A percentile compares a stretch with the other conserved stretches of the same genome.
Conservation (phyloP, 2,797 vertebrate species). For the Brachyalestes nurse region DNA sequence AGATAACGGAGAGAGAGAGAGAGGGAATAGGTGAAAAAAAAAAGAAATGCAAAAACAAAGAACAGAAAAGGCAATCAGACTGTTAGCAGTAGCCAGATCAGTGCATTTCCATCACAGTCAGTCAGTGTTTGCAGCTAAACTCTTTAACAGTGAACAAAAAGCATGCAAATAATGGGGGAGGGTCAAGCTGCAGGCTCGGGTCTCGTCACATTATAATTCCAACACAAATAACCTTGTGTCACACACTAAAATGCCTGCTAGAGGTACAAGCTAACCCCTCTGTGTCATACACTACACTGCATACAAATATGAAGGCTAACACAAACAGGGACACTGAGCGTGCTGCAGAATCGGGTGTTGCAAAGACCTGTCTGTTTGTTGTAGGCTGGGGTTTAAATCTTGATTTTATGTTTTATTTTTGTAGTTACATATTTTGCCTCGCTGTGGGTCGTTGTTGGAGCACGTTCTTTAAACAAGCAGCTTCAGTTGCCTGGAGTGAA, state of each 20-base stretch:
- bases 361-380: too few species aligned
- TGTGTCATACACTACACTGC: not conserved
- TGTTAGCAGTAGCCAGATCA: slow-evolving; percentile 89
- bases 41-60: slow-evolving; percentile 59
- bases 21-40: slow-evolving; percentile 10
- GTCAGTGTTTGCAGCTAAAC: slow-evolving; percentile 79
- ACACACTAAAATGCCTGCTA: not conserved
- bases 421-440: too few species aligned
- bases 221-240: not conserved
- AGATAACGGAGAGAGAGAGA: slow-evolving; percentile 49
- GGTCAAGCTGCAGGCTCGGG: slow-evolving; percentile 75
- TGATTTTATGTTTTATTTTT: too few species aligned
- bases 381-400: too few species aligned
- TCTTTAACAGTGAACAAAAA: slow-evolving; percentile 75
- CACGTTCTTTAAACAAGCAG: too few species aligned
- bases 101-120: slow-evolving; percentile 80
- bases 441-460: too few species aligned
- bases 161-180: slow-evolving; percentile 78
- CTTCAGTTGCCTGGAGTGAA: too few species aligned
- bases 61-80: slow-evolving; percentile 86
- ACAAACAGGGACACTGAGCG: too few species aligned
- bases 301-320: not conserved
- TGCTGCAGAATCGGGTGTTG: too few species aligned
- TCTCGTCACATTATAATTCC: slow-evolving; percentile 44
- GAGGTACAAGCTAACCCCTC: not conserved